Evolutionary conservation across 2,797 vertebrate species (phyloP).

Genomic region (Molothrus aeneus): DNA sequence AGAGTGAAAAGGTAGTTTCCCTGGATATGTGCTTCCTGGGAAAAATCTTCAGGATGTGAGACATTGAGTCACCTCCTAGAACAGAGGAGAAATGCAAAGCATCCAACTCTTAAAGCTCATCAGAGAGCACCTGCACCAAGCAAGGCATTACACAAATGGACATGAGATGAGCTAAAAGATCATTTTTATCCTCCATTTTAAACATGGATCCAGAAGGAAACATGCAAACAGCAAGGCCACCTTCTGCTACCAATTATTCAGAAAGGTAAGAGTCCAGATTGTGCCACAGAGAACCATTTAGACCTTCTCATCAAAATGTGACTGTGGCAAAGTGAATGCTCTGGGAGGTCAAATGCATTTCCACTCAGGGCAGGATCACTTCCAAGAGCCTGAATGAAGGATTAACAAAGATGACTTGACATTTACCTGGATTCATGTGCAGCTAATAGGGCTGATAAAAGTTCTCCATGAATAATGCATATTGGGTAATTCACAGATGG

Average conservation of each 20-base stretch:
- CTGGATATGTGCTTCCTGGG: not conserved
- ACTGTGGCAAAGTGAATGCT: not conserved
- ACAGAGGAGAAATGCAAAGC: not conserved
- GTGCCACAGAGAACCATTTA: not conserved
- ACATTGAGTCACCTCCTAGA: not conserved
- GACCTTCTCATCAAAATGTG: conserved; percentile 10
- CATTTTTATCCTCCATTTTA: not conserved
- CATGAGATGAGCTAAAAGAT: not conserved
- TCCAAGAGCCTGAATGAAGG: conserved; percentile 36
- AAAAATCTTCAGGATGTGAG: not conserved
- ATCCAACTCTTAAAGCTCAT: not conserved
- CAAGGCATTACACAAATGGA: not conserved
- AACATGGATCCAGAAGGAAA: not conserved
- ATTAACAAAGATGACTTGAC: conserved; percentile 64
- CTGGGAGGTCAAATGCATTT: conserved; percentile 49
- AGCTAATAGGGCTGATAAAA: conserved; percentile 69
- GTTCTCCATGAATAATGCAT: conserved; percentile 68
- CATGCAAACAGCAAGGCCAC: not conserved
- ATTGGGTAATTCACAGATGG: conserved; percentile 33
- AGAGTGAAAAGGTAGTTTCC: not conserved
- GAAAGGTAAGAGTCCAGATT: not conserved
- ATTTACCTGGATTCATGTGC: conserved; percentile 67
- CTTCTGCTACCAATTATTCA: not conserved
- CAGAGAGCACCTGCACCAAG: not conserved
- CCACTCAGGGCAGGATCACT: not conserved